Evolutionary conservation across 1,140 invertebrate species (phyloP).

Genomic region (Drosophila persimilis): DNA sequence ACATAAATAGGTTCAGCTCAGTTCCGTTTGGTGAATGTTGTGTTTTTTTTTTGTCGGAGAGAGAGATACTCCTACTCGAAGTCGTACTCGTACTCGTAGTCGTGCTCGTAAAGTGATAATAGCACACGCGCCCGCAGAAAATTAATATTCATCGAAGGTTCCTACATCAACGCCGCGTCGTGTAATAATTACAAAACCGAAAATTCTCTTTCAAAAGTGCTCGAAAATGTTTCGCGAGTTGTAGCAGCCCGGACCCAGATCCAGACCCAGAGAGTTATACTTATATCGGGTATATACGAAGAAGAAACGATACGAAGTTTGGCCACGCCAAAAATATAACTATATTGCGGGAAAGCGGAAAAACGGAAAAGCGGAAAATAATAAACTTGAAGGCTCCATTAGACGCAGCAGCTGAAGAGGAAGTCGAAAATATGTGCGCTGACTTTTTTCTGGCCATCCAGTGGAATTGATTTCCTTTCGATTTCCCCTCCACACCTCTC

Average conservation of each 20-base stretch:
- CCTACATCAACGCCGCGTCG: conserved; percentile 41
- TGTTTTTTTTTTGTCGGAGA: too few species aligned
- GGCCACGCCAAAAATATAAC: too few species aligned
- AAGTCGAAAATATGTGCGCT: conserved; percentile 69
- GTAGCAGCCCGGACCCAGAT: too few species aligned
- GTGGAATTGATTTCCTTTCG: conserved; percentile 70
- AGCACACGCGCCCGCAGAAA: conserved; percentile 49
- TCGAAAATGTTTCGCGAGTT: conserved; percentile 45
- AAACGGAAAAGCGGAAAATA: conserved; percentile 55
- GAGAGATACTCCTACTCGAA: too few species aligned
- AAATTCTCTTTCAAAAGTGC: conserved; percentile 29
- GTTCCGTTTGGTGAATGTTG: too few species aligned
- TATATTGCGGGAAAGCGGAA: conserved; percentile 10
- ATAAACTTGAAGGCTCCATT: conserved; percentile 22
- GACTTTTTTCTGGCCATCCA: conserved; percentile 50
- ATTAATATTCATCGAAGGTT: conserved; percentile 58
- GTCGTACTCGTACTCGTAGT: too few species aligned
- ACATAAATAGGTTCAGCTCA: not conserved
- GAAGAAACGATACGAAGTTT: conserved; percentile 3
- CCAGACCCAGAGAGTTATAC: too few species aligned
- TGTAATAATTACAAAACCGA: conserved; percentile 24
- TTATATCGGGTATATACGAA: conserved; percentile 3
- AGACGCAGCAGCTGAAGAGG: conserved; percentile 24
- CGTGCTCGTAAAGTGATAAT: conserved; percentile 51
- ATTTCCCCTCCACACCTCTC: conserved; percentile 37